Evolutionary conservation across 2,888 invertebrate species (phyloP).

Genomic region (Pollenia angustigena): DNA sequence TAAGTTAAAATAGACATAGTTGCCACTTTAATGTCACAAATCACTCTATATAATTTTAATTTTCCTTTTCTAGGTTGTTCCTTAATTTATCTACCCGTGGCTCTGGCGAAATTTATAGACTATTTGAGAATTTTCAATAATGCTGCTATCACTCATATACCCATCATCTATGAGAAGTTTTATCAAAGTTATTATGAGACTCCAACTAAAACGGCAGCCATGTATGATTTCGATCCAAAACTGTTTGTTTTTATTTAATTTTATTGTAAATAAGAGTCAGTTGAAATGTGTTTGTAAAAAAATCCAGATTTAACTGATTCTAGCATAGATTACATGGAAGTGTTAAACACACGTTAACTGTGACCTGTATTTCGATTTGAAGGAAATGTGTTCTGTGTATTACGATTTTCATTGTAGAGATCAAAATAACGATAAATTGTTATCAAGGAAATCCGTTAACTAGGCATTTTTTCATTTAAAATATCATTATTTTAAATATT

Average conservation of each 20-base stretch:
- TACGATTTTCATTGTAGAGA: too few relatives aligned
- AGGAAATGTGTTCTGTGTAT: too few relatives aligned
- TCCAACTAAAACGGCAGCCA: constrained; percentile 78
- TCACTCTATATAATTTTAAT: background rate
- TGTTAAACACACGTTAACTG: too few relatives aligned
- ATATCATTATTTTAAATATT: too few relatives aligned
- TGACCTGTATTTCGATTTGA: too few relatives aligned
- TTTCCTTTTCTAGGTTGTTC: constrained; percentile 79
- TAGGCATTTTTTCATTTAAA: too few relatives aligned
- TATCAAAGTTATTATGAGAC: constrained; percentile 82
- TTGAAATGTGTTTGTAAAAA: too few relatives aligned
- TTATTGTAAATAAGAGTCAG: background rate
- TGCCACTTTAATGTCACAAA: constrained; percentile 14
- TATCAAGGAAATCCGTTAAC: too few relatives aligned
- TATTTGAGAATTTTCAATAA: constrained; percentile 83
- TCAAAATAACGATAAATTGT: too few relatives aligned
- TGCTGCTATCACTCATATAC: constrained; percentile 82
- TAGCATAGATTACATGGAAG: too few relatives aligned
- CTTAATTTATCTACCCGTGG: constrained; percentile 82
- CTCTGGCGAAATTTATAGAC: constrained; percentile 82
- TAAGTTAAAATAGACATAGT: constrained; percentile 74
- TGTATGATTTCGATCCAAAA: constrained; percentile 77
- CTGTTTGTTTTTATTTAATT: too few relatives aligned
- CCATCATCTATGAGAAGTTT: constrained; percentile 82
- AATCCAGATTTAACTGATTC: too few relatives aligned